phyloP scores from a whole-genome alignment of 2,113 vertebrate species.

The Pogona vitticeps region DNA sequence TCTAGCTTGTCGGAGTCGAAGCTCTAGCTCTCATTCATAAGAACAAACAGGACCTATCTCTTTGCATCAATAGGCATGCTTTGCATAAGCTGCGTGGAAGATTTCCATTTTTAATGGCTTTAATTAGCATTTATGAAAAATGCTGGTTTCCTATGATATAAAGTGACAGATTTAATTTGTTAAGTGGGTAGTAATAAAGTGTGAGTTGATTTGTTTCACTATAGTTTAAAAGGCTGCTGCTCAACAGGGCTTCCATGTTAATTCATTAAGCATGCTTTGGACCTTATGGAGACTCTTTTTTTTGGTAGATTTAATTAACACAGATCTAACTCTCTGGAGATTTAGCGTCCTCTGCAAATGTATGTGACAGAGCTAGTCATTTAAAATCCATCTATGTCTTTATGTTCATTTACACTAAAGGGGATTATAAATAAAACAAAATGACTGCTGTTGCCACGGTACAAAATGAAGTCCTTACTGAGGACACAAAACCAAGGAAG shows the following conservation, averaged over 20 bases:
- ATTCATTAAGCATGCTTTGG: constrained; percentile 73
- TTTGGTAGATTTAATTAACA: constrained; percentile 70
- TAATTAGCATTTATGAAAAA: constrained; percentile 74
- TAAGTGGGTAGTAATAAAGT: constrained; percentile 75
- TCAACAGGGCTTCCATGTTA: constrained; percentile 66
- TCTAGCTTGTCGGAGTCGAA: constrained; percentile 29
- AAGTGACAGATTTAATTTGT: constrained; percentile 74
- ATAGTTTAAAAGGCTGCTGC: constrained; percentile 71
- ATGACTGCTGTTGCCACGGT: constrained; percentile 34
- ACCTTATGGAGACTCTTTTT: constrained; percentile 59
- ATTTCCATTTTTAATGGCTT: constrained; percentile 72
- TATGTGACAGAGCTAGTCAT: constrained; percentile 64
- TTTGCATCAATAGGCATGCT: constrained; percentile 66
- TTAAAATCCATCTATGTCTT: constrained; percentile 68
- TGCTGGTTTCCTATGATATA: constrained; percentile 68
- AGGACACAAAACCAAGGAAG: constrained; percentile 16
- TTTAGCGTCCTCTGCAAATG: constrained; percentile 58
- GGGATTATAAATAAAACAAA: constrained; percentile 54
- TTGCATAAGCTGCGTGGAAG: constrained; percentile 63
- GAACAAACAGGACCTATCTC: constrained; percentile 59
- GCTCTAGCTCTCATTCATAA: constrained; percentile 49
- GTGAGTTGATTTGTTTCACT: constrained; percentile 71
- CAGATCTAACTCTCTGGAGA: constrained; percentile 66
- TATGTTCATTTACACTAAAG: constrained; percentile 63
- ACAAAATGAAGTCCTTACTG: constrained; percentile 30